Conservation (phyloP, 2,113 vertebrate genomes). For the Alces alces region DNA sequence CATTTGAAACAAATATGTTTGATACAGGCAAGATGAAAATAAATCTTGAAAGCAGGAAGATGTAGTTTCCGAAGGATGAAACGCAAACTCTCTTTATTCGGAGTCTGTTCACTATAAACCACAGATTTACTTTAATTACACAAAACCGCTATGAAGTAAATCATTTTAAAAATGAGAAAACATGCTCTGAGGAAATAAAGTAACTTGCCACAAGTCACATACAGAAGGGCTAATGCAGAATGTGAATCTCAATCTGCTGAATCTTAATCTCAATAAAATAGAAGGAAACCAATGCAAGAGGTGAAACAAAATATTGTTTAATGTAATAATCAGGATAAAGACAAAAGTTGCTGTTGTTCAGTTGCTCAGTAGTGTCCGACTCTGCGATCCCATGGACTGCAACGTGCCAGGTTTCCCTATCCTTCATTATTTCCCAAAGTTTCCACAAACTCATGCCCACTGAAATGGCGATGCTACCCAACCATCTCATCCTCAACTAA, state of each 20-base stretch:
- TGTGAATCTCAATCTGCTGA: background rate
- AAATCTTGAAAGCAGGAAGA: background rate
- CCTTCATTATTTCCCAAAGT: background rate
- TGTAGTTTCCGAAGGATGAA: background rate
- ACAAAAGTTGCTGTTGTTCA: background rate
- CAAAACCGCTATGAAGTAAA: background rate
- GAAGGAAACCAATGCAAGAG: background rate
- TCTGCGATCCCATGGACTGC: background rate
- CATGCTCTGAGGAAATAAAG: background rate
- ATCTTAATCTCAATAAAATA: background rate
- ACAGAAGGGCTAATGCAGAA: background rate
- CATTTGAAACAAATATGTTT: background rate
- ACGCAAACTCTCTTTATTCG: background rate
- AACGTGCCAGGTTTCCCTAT: background rate
- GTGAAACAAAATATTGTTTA: background rate
- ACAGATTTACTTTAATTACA: background rate
- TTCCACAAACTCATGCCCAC: background rate
- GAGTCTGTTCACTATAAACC: background rate
- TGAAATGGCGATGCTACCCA: background rate
- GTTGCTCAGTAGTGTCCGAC: background rate
- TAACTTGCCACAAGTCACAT: background rate
- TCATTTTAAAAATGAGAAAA: constrained; percentile 16
- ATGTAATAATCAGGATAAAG: background rate
- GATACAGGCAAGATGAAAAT: background rate
- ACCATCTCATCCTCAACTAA: background rate